Conservation (phyloP, 2,888 invertebrate genomes). For the Tridacna gigas region DNA sequence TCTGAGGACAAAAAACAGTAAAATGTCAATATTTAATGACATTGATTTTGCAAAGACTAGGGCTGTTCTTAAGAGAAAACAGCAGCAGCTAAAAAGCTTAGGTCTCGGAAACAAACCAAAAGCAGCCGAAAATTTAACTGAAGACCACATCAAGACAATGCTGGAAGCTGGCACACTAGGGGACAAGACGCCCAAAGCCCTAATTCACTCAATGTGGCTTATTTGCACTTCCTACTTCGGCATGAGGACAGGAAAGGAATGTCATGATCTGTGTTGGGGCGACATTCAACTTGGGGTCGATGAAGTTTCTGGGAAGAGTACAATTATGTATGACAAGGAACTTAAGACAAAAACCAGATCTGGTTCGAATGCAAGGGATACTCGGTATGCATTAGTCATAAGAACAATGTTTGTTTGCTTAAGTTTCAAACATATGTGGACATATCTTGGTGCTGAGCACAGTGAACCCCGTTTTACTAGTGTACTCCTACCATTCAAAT, state of each 20-base stretch:
- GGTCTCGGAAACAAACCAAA: slow-evolving; percentile 67
- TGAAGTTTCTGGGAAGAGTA: slow-evolving; percentile 36
- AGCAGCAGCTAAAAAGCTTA: slow-evolving; percentile 64
- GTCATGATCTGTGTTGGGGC: slow-evolving; percentile 39
- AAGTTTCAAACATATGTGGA: not conserved
- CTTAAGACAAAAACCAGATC: slow-evolving; percentile 42
- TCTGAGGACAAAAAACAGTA: slow-evolving; percentile 62
- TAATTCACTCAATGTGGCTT: slow-evolving; percentile 32
- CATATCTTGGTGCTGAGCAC: no score
- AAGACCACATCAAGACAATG: no score
- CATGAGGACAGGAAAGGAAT: slow-evolving; percentile 36
- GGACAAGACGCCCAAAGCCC: slow-evolving; percentile 14
- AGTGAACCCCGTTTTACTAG: no score
- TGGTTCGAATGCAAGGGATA: no score
- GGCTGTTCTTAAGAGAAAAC: slow-evolving; percentile 66
- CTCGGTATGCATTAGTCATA: not conserved
- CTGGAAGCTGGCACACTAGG: slow-evolving; percentile 4
- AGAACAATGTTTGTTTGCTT: slow-evolving; percentile 15
- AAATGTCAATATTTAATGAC: no score
- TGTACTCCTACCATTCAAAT: no score
- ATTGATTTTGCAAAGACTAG: no score
- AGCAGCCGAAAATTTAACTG: no score
- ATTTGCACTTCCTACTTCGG: slow-evolving; percentile 48
- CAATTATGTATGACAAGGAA: slow-evolving; percentile 29
- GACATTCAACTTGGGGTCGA: no score